Percentiles rank a stretch among this genome's conserved stretches.
Conservation (phyloP, 2,888 invertebrate species). For the Cantharis flavilabris region DNA sequence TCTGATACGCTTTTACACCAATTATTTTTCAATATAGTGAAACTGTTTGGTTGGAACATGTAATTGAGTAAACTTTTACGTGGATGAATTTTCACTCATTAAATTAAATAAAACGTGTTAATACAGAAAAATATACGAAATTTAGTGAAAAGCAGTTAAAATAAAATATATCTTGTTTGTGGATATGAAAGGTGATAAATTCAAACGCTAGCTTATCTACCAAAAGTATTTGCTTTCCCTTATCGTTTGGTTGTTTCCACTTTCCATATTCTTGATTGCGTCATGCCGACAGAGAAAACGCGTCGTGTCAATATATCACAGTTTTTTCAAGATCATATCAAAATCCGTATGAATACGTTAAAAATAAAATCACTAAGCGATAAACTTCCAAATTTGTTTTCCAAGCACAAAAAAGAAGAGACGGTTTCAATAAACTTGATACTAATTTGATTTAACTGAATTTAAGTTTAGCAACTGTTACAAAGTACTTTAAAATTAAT, state of each 20-base stretch:
- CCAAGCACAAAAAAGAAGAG: not conserved
- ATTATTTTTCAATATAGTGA: not conserved
- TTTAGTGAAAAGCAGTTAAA: not conserved
- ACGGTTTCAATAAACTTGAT: not conserved
- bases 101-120: not conserved
- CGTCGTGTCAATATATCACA: slow-evolving; percentile 6
- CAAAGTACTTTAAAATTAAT: not conserved
- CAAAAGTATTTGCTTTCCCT: slow-evolving; percentile 10
- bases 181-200: slow-evolving; percentile 16
- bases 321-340: not conserved
- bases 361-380: not conserved
- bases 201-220: slow-evolving; percentile 7
- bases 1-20: not conserved
- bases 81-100: not conserved
- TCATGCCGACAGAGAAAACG: slow-evolving; percentile 6
- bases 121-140: not conserved
- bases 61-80: not conserved
- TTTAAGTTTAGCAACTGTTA: not conserved
- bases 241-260: slow-evolving; percentile 8
- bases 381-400: not conserved
- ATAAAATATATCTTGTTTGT: not conserved
- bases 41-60: not conserved
- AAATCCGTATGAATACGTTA: not conserved
- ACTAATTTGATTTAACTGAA: not conserved
- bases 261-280: slow-evolving; percentile 9